Evolutionary conservation across 1,140 invertebrate genomes (phyloP).

Genomic region (Ceratina japonica): DNA sequence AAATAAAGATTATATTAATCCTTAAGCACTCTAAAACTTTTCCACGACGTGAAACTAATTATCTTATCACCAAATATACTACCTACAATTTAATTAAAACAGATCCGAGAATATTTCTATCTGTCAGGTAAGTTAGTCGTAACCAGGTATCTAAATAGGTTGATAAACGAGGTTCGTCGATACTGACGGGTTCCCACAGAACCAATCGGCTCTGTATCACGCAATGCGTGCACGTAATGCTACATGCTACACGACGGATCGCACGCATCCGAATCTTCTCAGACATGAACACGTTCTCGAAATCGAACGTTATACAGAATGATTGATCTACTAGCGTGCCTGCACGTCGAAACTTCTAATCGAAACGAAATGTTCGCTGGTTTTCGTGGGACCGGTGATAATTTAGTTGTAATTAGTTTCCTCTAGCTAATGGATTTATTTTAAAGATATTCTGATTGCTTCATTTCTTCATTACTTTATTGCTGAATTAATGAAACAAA

Average conservation of each 20-base stretch:
- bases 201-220: slow-evolving; percentile 66
- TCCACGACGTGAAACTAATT: too few species aligned
- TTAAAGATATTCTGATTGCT: too few species aligned
- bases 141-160: slow-evolving; percentile 67
- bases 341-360: neutral
- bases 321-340: neutral
- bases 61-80: too few species aligned
- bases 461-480: too few species aligned
- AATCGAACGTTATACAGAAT: slow-evolving; percentile 19
- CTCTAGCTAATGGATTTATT: too few species aligned
- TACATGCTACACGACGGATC: slow-evolving; percentile 58
- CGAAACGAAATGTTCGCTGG: neutral
- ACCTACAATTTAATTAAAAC: too few species aligned
- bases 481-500: too few species aligned
- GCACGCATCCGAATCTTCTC: slow-evolving; percentile 57
- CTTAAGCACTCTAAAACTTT: too few species aligned
- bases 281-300: slow-evolving; percentile 3
- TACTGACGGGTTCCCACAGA: slow-evolving; percentile 68
- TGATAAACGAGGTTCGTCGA: slow-evolving; percentile 71
- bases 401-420: too few species aligned
- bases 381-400: neutral
- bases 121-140: slow-evolving; percentile 43
- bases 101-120: slow-evolving; percentile 61
- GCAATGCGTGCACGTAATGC: slow-evolving; percentile 44
- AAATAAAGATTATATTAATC: too few species aligned